Evolutionary conservation across 1,140 invertebrate genomes (phyloP).

Genomic region (Calliopsis andreniformis): DNA sequence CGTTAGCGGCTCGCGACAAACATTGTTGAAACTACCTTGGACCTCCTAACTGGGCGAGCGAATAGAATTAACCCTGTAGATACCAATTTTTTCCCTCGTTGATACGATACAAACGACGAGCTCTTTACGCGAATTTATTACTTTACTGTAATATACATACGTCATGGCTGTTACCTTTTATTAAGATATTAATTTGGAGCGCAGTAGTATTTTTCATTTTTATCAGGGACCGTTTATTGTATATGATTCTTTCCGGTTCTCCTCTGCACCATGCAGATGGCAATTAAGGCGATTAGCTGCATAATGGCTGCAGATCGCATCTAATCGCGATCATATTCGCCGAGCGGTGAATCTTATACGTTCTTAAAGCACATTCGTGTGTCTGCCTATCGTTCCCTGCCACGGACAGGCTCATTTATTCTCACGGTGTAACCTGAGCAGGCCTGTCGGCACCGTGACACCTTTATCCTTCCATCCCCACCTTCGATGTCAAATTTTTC

Average conservation of each 20-base stretch:
- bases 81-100: too few relatives aligned
- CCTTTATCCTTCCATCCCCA: constrained; percentile 38
- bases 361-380: constrained; percentile 40
- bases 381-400: constrained; percentile 39
- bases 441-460: constrained; percentile 67
- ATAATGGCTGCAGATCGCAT: constrained; percentile 41
- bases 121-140: too few relatives aligned
- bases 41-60: constrained; percentile 39
- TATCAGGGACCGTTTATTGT: constrained; percentile 3
- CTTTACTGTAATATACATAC: too few relatives aligned
- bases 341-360: constrained; percentile 31
- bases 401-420: constrained; percentile 70
- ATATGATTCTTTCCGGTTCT: constrained; percentile 3
- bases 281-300: constrained; percentile 41
- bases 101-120: too few relatives aligned
- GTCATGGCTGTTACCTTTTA: too few relatives aligned
- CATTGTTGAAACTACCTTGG: constrained; percentile 68
- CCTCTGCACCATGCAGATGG: neutral
- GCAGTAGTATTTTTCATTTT: too few relatives aligned
- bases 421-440: constrained; percentile 67
- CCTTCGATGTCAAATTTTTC: neutral
- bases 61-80: too few relatives aligned
- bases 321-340: constrained; percentile 49
- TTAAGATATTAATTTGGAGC: too few relatives aligned
- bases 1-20: constrained; percentile 81